Conservation (phyloP, 2,888 invertebrate species). For the Entomobrya proxima region DNA sequence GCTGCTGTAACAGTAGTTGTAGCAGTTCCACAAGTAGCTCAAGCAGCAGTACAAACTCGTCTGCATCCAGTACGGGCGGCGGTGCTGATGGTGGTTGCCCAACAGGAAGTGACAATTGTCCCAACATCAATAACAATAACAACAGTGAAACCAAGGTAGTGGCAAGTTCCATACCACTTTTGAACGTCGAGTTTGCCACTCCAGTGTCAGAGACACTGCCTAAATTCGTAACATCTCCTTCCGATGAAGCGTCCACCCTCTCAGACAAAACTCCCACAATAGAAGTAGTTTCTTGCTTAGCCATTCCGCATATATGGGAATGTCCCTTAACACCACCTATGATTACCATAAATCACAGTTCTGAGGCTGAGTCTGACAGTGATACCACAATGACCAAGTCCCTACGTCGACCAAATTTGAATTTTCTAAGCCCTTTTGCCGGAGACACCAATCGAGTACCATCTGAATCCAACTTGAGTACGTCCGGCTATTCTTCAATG, state of each 20-base stretch:
- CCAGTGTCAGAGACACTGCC: constrained; percentile 70
- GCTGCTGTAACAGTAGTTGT: constrained; percentile 30
- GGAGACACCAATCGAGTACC: constrained; percentile 82
- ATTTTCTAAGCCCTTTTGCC: constrained; percentile 85
- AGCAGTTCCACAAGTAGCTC: constrained; percentile 29
- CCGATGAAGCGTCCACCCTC: constrained; percentile 8
- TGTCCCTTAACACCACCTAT: constrained; percentile 76
- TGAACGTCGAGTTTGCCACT: constrained; percentile 75
- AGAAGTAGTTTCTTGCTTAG: constrained; percentile 49
- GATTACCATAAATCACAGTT: constrained; percentile 78
- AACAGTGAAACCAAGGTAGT: not conserved
- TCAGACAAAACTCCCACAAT: constrained; percentile 44
- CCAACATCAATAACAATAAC: constrained; percentile 9
- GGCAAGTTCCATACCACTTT: constrained; percentile 70
- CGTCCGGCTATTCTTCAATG: constrained; percentile 91
- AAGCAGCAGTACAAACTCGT: constrained; percentile 43
- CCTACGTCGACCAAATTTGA: constrained; percentile 80
- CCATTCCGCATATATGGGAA: constrained; percentile 53
- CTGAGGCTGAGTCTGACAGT: constrained; percentile 78
- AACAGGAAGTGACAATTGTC: constrained; percentile 12
- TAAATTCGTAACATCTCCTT: constrained; percentile 51
- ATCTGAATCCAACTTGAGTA: constrained; percentile 89
- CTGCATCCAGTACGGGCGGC: constrained; percentile 1
- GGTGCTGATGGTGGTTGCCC: constrained; percentile 31
- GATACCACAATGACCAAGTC: constrained; percentile 78